Conservation (phyloP, 1,140 invertebrate species). For the Odontomachus brunneus region DNA sequence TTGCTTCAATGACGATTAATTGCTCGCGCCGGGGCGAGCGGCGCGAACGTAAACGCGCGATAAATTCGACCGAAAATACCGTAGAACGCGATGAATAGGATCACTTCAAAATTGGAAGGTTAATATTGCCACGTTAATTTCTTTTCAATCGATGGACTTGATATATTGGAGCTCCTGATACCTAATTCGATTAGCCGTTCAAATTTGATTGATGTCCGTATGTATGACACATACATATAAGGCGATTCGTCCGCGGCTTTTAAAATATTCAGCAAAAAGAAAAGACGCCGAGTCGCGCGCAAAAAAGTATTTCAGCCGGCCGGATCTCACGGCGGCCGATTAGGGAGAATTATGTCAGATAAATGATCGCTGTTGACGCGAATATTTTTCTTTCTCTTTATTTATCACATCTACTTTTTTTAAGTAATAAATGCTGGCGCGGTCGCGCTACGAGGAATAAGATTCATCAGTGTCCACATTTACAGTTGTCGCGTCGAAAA, state of each 20-base stretch:
- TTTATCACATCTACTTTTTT: no score
- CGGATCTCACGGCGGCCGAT: slow-evolving; percentile 20
- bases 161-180: slow-evolving; percentile 45
- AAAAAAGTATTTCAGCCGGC: slow-evolving; percentile 8
- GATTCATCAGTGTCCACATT: no score
- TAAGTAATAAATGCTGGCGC: no score
- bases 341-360: slow-evolving; percentile 23
- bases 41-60: slow-evolving; percentile 60
- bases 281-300: not conserved
- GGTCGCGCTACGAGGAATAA: no score
- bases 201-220: slow-evolving; percentile 45
- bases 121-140: slow-evolving; percentile 62
- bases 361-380: not conserved
- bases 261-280: not conserved
- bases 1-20: slow-evolving; percentile 62
- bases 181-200: slow-evolving; percentile 44
- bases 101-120: slow-evolving; percentile 57
- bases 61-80: slow-evolving; percentile 60
- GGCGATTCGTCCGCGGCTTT: slow-evolving; percentile 17
- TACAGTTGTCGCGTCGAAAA: no score
- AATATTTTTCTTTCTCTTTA: no score
- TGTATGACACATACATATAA: not conserved
- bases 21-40: slow-evolving; percentile 49
- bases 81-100: slow-evolving; percentile 57
- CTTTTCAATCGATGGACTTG: slow-evolving; percentile 52